A percentile compares a stretch with the other conserved stretches of the same genome.
phyloP scores from a whole-genome alignment of 2,797 vertebrate species.

The Emys orbicularis region DNA sequence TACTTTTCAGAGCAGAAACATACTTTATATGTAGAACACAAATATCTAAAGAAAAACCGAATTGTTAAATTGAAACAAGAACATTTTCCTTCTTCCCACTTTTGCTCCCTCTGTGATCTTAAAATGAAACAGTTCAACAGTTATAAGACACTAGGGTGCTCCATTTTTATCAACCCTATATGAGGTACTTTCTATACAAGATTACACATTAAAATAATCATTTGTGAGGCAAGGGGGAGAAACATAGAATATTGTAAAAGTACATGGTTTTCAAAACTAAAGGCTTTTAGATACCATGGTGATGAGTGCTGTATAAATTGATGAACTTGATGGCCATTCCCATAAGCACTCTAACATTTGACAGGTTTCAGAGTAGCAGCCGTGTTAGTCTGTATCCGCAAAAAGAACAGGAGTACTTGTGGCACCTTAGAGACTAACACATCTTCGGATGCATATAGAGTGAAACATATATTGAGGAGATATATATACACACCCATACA shows the following conservation, averaged over 20 bases:
- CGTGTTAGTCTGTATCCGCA: no score
- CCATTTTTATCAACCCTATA: neutral
- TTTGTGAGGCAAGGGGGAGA: neutral
- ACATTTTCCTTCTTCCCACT: neutral
- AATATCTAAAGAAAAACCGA: neutral
- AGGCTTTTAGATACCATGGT: neutral
- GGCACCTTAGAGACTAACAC: no score
- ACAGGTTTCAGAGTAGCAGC: no score
- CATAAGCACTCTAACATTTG: neutral
- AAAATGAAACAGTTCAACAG: neutral
- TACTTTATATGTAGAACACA: neutral
- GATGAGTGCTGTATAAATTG: neutral
- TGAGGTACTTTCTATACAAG: neutral
- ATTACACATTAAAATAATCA: neutral
- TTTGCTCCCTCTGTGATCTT: neutral
- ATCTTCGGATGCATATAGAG: no score
- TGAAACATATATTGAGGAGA: no score
- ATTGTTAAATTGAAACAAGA: neutral
- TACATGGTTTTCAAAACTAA: rapidly evolving
- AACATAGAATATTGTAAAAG: neutral
- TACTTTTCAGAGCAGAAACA: rapidly evolving
- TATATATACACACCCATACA: no score
- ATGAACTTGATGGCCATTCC: rapidly evolving
- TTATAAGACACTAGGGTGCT: neutral
- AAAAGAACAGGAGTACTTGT: no score